Conservation (phyloP, 2,113 vertebrate genomes). For the Mixornis gularis region DNA sequence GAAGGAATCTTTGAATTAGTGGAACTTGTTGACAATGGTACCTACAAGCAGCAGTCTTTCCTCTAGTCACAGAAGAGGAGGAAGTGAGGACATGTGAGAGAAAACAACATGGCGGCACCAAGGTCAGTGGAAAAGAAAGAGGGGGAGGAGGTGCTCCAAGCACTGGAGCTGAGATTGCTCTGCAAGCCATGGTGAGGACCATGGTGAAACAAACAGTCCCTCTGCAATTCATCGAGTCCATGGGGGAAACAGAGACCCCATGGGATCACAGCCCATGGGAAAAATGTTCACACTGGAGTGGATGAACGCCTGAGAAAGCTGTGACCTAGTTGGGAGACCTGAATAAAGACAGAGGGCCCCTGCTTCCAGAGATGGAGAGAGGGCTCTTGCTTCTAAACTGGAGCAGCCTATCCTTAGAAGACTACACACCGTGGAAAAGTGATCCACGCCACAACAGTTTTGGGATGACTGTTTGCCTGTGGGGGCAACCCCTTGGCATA, state of each 20-base stretch:
- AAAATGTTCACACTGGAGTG: background rate
- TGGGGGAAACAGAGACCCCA: background rate
- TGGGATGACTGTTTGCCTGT: background rate
- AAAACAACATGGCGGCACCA: background rate
- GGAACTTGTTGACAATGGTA: background rate
- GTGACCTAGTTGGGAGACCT: background rate
- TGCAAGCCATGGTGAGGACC: background rate
- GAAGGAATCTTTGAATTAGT: background rate
- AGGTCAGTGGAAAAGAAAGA: background rate
- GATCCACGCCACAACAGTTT: background rate
- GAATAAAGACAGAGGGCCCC: background rate
- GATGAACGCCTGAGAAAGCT: background rate
- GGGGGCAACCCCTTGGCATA: background rate
- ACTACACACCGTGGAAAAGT: fast-evolving
- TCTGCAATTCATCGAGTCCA: background rate
- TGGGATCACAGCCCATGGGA: too few species aligned
- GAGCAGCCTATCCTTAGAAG: background rate
- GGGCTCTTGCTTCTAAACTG: background rate
- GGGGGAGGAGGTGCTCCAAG: too few species aligned
- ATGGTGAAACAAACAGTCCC: background rate
- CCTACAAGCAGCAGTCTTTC: background rate
- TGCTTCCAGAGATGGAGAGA: background rate
- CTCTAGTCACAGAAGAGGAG: background rate
- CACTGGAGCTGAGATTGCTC: background rate
- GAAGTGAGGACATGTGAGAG: background rate